Base-by-base conservation (phyloP, 1,140 invertebrate genomes). In the Nephila pilipes region DNA sequence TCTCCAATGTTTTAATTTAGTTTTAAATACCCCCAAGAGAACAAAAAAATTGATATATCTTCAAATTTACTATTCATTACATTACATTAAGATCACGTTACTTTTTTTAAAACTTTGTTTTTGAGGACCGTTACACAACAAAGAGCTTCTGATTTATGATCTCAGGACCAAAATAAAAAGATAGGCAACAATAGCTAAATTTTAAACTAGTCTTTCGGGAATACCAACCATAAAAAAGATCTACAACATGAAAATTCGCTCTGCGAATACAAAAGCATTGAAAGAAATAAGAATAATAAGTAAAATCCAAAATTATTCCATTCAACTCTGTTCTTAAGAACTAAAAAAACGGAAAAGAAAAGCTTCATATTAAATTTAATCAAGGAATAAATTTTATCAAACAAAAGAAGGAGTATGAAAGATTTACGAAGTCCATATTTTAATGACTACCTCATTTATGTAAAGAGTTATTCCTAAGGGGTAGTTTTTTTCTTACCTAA, bases 301-400 rank as follows among this genome's bases (percentile, higher is more conserved):
- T 25, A 14, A 25, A 65, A 10, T 65, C n/a, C 2, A 65, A 65
- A 60, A 65, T 65, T 29, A 29, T 25, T 65, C 22, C 25, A 25
- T 65, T 65, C 63, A 65, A 25, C 63, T 25, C 1, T 25, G n/a
- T 65, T 14, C 63, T 65, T 65, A 65, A n/a, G 25, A 65, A 65
- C 10, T 25, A 65, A 63, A 63, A 25, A n/a, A 63, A 63, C 0
- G 8, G 22, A 60, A 60, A 63, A 63, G 25, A 63, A n/a, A 25
- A 63, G 0, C 20, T 63, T 63, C 60, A 63, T 63, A 63, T 63
- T 63, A 63, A 65, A 65, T 65, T 65, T 65, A 65, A 65, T 65
- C 63, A 65, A 65, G 63, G 63, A 65, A 65, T 65, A 65, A 65
- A 65, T 65, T 65, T 65, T n/a, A 65, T 65, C 63, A 65, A 65